phyloP scores from a whole-genome alignment of 1,140 invertebrate genomes.

The Acromyrmex charruanus region DNA sequence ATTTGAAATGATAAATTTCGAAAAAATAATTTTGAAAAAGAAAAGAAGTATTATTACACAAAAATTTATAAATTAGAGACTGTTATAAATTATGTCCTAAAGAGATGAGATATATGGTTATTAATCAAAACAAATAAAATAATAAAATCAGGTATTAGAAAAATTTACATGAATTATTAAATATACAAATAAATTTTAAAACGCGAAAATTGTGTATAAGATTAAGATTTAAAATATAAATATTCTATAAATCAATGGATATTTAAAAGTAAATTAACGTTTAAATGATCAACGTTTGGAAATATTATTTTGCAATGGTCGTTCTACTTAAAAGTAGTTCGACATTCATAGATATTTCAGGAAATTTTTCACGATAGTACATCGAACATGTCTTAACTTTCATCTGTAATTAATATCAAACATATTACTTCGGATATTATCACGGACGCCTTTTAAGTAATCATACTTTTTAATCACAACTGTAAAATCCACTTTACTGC shows the following conservation, averaged over 20 bases:
- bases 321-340: constrained; percentile 16
- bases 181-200: neutral
- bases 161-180: neutral
- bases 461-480: constrained; percentile 34
- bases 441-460: constrained; percentile 22
- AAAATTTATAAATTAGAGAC: neutral
- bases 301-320: constrained; percentile 1
- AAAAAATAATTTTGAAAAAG: neutral
- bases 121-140: neutral
- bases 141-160: neutral
- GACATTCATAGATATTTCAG: neutral
- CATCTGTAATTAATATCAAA: constrained; percentile 20
- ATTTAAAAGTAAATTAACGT: neutral
- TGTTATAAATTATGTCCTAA: neutral
- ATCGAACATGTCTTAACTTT: constrained; percentile 2
- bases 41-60: neutral
- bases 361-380: neutral
- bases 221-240: neutral
- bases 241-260: neutral
- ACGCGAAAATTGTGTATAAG: neutral
- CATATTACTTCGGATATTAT: constrained; percentile 11
- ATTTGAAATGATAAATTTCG: neutral
- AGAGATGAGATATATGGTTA: neutral
- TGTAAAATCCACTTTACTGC: neutral
- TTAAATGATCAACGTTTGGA: neutral